A percentile compares a stretch with the other conserved stretches of the same genome.
Conservation (phyloP, 2,113 vertebrate species). For the Oryzias woworae region DNA sequence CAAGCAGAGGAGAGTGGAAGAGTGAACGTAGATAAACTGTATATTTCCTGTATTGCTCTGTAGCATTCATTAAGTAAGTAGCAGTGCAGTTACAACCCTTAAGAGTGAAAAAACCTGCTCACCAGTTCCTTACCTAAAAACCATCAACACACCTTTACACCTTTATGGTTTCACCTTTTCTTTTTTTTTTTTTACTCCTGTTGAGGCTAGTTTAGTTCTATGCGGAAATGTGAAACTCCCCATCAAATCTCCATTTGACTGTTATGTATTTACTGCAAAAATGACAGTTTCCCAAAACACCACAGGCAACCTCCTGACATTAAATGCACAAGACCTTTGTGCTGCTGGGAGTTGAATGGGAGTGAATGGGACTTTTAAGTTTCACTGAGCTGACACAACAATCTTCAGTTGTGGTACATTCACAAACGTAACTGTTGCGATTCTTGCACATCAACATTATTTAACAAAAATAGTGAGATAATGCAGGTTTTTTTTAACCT, state of each 20-base stretch:
- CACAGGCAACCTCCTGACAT: neutral
- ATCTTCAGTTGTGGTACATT: conserved; percentile 37
- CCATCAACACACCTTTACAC: no score
- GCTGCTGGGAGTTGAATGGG: conserved; percentile 49
- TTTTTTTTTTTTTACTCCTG: neutral
- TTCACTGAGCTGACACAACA: conserved; percentile 12
- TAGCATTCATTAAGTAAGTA: neutral
- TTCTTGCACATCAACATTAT: neutral
- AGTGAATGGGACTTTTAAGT: conserved; percentile 50
- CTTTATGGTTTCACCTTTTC: neutral
- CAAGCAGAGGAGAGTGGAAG: conserved; percentile 2
- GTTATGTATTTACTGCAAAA: no score
- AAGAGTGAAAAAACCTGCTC: neutral
- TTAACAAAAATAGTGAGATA: neutral
- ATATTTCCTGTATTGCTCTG: conserved; percentile 7
- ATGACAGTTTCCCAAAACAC: neutral
- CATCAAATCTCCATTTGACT: no score
- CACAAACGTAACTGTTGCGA: conserved; percentile 4
- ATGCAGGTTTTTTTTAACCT: conserved; percentile 8
- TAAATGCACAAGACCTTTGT: conserved; percentile 35
- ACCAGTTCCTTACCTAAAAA: no score
- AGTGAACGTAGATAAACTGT: neutral
- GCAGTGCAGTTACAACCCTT: neutral
- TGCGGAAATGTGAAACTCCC: neutral
- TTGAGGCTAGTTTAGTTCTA: neutral